Evolutionary conservation across 1,140 invertebrate species (phyloP).

Genomic region (Diabrotica virgifera): DNA sequence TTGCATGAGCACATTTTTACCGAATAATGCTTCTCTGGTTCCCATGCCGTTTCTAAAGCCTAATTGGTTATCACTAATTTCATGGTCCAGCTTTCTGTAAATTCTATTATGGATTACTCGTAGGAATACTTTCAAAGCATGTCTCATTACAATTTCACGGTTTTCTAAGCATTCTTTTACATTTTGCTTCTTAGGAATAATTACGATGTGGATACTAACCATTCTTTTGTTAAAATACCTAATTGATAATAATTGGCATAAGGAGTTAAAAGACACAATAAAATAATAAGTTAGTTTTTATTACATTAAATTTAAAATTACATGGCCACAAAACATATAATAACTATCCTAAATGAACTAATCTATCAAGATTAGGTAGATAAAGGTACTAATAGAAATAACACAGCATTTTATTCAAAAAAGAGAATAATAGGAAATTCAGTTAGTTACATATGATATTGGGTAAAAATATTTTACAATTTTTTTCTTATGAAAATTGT

Average conservation of each 20-base stretch:
- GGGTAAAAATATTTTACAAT: constrained; percentile 18
- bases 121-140: no score
- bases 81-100: no score
- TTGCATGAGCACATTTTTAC: no score
- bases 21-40: no score
- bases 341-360: constrained; percentile 43
- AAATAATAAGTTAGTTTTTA: constrained; percentile 47
- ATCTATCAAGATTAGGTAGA: constrained; percentile 33
- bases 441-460: constrained; percentile 13
- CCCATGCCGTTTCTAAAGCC: no score
- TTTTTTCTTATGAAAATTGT: constrained; percentile 18
- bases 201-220: no score
- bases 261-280: constrained; percentile 17
- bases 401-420: constrained; percentile 15
- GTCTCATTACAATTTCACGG: no score
- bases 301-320: constrained; percentile 52
- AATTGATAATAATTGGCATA: background rate
- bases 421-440: constrained; percentile 11
- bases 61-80: no score
- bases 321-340: constrained; percentile 51
- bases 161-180: no score
- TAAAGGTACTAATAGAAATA: constrained; percentile 20
- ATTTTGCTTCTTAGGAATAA: no score
- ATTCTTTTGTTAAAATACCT: no score
- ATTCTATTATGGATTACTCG: no score